Conservation (phyloP, 1,140 invertebrate genomes). For the Trichogramma pretiosum region DNA sequence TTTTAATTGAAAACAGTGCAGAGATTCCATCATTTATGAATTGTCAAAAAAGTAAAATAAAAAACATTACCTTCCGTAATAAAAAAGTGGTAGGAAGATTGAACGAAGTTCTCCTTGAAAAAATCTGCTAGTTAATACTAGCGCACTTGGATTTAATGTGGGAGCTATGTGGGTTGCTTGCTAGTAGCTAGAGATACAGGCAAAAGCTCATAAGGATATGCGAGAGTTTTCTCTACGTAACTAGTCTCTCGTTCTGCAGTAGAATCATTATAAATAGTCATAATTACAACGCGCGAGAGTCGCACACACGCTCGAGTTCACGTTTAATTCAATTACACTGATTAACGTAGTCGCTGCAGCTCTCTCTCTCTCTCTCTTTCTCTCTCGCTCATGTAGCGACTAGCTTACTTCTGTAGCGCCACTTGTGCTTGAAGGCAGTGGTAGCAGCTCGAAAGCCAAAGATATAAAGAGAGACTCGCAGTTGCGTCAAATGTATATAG, state of each 20-base stretch:
- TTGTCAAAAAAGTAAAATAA: too few relatives aligned
- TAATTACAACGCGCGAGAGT: slow-evolving; percentile 46
- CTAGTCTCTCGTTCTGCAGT: too few relatives aligned
- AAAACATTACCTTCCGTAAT: too few relatives aligned
- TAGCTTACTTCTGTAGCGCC: slow-evolving; percentile 22
- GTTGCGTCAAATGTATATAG: slow-evolving; percentile 18
- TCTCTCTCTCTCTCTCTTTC: slow-evolving; percentile 10
- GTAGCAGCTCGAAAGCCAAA: slow-evolving; percentile 8
- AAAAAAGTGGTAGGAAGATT: too few relatives aligned
- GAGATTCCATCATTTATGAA: too few relatives aligned
- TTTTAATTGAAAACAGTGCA: too few relatives aligned
- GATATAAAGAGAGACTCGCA: slow-evolving; percentile 17
- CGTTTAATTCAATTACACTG: slow-evolving; percentile 46
- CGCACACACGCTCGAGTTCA: too few relatives aligned
- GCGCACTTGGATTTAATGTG: too few relatives aligned
- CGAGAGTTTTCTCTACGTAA: not conserved
- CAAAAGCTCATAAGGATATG: not conserved
- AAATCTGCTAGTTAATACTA: too few relatives aligned
- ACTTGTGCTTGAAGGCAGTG: slow-evolving; percentile 11
- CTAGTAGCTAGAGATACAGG: not conserved
- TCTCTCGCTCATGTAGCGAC: slow-evolving; percentile 15
- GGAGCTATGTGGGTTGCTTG: too few relatives aligned
- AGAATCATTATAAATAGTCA: slow-evolving; percentile 47
- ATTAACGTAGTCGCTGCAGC: slow-evolving; percentile 42
- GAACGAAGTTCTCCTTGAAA: too few relatives aligned